Evolutionary conservation across 2,888 invertebrate species (phyloP).

Genomic region (Serripes groenlandicus): DNA sequence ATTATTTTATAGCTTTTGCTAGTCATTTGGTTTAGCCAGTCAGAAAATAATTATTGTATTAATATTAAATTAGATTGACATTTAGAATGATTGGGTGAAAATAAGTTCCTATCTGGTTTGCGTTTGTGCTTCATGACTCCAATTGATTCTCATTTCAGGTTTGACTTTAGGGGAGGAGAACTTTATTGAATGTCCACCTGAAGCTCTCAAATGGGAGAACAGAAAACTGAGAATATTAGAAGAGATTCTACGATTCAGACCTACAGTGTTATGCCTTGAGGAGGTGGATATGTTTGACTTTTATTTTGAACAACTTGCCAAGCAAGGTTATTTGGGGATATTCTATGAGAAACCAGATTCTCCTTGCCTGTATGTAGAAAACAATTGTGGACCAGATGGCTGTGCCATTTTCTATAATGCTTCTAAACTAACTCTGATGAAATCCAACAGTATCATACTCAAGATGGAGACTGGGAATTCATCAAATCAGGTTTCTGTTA

Average conservation of each 20-base stretch:
- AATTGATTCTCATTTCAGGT: conserved; percentile 87
- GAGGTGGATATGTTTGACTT: conserved; percentile 92
- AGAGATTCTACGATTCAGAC: conserved; percentile 90
- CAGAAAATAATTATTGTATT: background rate
- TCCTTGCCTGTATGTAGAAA: conserved; percentile 91
- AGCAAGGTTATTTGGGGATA: conserved; percentile 90
- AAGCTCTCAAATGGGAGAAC: conserved; percentile 91
- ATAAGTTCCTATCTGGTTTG: background rate
- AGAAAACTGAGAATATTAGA: conserved; percentile 90
- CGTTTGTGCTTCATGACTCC: background rate
- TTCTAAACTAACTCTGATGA: conserved; percentile 89
- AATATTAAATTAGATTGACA: background rate
- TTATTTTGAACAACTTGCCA: conserved; percentile 89
- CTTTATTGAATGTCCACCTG: conserved; percentile 91
- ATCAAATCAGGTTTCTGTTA: conserved; percentile 88
- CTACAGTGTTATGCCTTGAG: conserved; percentile 92
- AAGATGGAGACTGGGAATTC: conserved; percentile 35
- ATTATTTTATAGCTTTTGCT: background rate
- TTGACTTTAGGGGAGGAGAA: conserved; percentile 91
- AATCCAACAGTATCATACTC: conserved; percentile 74
- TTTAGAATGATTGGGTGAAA: background rate
- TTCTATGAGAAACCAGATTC: conserved; percentile 93
- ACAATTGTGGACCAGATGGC: conserved; percentile 92
- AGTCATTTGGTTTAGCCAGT: background rate
- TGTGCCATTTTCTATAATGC: conserved; percentile 92